Evolutionary conservation across 2,888 invertebrate genomes (phyloP), one percentile per base, ranked within the genome.

Genomic region (Hesperia comma): DNA sequence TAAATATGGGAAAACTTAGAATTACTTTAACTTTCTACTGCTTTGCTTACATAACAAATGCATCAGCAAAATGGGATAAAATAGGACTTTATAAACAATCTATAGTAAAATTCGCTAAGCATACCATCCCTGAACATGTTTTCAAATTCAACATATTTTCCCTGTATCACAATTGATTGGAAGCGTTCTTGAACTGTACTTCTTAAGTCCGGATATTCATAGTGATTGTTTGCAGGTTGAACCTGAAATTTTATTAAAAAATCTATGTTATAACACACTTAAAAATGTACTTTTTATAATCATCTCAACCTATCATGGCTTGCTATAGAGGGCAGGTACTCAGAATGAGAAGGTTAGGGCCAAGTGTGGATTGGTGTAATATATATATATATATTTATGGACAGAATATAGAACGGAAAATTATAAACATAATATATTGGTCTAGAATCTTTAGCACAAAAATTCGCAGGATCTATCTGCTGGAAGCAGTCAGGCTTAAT

Each of bases 121-220:
- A 66, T 66, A 66, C 60, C 66, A n/a, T 66, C 46, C 43, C 33
- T 60, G 21, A 66, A 43, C 33, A 66, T 60, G 8, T 32, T 66
- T 66, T 66, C 33, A 51, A 66, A 66, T n/a, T 60, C 60, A 46
- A 12, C 2, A 55, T 55, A 66, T 37, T 55, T 61, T 37, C 26
- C 60, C 33, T 60, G 54, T 33, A 55, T 60, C 5, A 66, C 60
- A 46, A 54, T 66, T n/a, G 53, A 17, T 60, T 66, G 58, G 32
- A 60, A 66, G 8, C 53, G 41, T 33, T 66, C 66, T 15, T 66
- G 58, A 58, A 58, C 43, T 12, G 46, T 53, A n/a, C 26, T 53
- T 53, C 14, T 53, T 53, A 53, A 32, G 7, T 32, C 53, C 6
- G 6, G 53, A 26, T 51, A 3, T 21, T 19, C 19, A 21, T n/a